A percentile compares a stretch with the other conserved stretches of the same genome.
phyloP scores from a whole-genome alignment of 2,113 vertebrate species.

The Seriola quinqueradiata region DNA sequence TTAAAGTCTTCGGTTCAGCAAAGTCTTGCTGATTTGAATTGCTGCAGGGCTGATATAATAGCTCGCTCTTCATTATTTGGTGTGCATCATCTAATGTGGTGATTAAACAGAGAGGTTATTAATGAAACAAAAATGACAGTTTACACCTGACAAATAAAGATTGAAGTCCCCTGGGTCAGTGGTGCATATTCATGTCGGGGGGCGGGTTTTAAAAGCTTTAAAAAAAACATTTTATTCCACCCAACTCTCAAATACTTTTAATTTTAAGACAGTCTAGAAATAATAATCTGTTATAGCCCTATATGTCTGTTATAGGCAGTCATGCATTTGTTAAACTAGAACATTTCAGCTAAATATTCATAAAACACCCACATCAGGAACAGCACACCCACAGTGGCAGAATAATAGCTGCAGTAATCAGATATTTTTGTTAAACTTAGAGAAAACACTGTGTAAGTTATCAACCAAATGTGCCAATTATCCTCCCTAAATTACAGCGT shows the following conservation, averaged over 20 bases:
- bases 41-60: background rate
- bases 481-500: background rate
- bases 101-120: background rate
- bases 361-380: conserved; percentile 2
- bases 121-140: background rate
- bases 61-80: background rate
- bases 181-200: background rate
- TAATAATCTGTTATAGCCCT: background rate
- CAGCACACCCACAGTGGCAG: background rate
- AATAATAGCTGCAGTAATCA: conserved; percentile 3
- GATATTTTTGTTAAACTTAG: background rate
- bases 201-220: too few species aligned
- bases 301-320: background rate
- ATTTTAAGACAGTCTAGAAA: background rate
- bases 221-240: too few species aligned
- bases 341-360: conserved; percentile 7
- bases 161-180: background rate
- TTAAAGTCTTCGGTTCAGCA: background rate
- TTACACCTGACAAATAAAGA: conserved; percentile 30
- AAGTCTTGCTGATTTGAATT: background rate
- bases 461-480: background rate
- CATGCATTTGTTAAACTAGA: background rate
- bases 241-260: background rate
- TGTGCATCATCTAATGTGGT: background rate
- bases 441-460: background rate